Evolutionary conservation across 2,888 invertebrate species (phyloP).

Genomic region (Scaptomyza flava): DNA sequence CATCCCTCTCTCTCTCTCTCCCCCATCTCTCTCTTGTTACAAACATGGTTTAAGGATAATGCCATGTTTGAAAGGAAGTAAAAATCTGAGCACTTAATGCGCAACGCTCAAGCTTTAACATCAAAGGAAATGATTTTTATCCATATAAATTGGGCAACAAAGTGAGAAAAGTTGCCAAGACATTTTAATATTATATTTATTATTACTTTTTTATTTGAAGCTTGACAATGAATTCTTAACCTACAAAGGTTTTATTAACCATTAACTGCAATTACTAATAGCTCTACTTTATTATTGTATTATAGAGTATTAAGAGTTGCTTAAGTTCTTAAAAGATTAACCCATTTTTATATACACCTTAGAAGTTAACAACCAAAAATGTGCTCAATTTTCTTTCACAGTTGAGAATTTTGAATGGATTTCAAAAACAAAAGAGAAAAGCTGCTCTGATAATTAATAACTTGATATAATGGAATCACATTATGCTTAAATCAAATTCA

Average conservation of each 20-base stretch:
- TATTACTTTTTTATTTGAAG: too few species aligned
- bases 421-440: neutral
- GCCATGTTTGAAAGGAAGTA: too few species aligned
- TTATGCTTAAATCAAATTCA: conserved; percentile 53
- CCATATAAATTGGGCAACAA: too few species aligned
- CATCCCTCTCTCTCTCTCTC: neutral
- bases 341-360: too few species aligned
- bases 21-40: neutral
- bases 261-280: too few species aligned
- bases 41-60: neutral
- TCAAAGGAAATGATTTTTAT: neutral
- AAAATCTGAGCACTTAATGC: neutral
- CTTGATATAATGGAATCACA: conserved; percentile 43
- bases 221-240: too few species aligned
- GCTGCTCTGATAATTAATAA: conserved; percentile 13
- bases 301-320: too few species aligned
- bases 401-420: neutral
- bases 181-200: too few species aligned
- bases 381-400: neutral
- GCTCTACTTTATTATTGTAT: too few species aligned
- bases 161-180: neutral
- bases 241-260: too few species aligned
- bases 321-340: too few species aligned
- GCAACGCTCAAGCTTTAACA: neutral
- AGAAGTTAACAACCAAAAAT: too few species aligned